Evolutionary conservation across 2,888 invertebrate species (phyloP), one percentile per base, ranked within the genome.

Genomic region (Smittia aterrima): DNA sequence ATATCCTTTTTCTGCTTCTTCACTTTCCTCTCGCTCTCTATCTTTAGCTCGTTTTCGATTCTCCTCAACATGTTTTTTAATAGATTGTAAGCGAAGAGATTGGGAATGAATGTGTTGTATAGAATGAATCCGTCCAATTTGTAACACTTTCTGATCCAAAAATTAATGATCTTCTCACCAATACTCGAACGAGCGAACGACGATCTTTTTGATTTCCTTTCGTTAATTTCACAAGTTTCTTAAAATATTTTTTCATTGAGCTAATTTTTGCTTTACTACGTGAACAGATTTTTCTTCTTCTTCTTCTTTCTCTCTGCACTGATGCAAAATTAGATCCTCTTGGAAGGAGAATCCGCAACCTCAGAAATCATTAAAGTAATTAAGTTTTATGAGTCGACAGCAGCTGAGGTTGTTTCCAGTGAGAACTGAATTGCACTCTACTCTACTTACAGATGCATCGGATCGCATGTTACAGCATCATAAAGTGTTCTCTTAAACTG

Each of bases 1-100:
- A 72, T 72, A 72, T 72, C 72, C 72, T 72, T 72, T 71, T 72
- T 62, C 72, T 32, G 54, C 62, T 62, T 72, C 58, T 54, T 32
- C 32, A 53, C 24, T 41, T 41, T 11, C 40, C 1, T 58, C 58
- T 22, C 58, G 27, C 20, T 64, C 9, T 64, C n/a, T 16, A 47
- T n/a, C 9, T 38, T 47, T 47, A 11, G 7, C n/a, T 47, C 47
- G 47, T 47, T n/a, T n/a, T 11, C 11, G 11, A 16, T 47, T 47
- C 16, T 22, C 58, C 18, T 18, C 58, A 20, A 58, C 53, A 9
- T 47, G 7, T 18, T 64, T 27, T 18, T 64, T n/a, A 27, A 64
- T 27, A 24, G 64, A 64, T 24, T 27, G 25, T 27, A 27, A 27
- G 7, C 22, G 27, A 64, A 24, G n/a, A n/a, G 64, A 64, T 64